Evolutionary conservation across 2,113 vertebrate species (phyloP), one percentile per base, ranked within the genome.

Genomic region (Microtus ochrogaster): DNA sequence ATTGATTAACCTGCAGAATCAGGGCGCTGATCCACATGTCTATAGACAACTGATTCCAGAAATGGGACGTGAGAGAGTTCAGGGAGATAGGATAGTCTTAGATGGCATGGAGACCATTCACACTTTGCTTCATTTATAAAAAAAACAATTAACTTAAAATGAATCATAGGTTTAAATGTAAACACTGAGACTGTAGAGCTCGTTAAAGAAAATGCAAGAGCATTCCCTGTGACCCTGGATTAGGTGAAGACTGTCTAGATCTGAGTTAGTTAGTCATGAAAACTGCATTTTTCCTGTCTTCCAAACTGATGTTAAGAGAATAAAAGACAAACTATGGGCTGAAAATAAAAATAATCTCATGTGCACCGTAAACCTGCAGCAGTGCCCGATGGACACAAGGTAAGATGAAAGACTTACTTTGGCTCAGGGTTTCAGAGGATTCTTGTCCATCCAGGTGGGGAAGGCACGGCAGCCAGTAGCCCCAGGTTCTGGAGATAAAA

Each of bases 141-240:
- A 95, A 74, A 19, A 58, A 61, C n/a, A 26, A 8, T 95, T 55
- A 90, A 89, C 17, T 92, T 28, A 79, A 88, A 93, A 83, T 90
- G 52, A 92, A 78, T 78, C 11, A 16, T 77, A 86, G 16, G 41
- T 88, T 17, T 88, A 92, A 88, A 88, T 55, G 22, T 52, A 95
- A 91, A 92, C 74, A 82, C 7, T 49, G n/a, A 84, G 66, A 95
- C 63, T 84, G 47, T 55, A 82, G 81, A 87, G 72, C 7, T 76
- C 68, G 16, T 61, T 68, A 30, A 68, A 79, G 30, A 85, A 44
- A 91, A 92, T 82, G 44, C 12, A 55, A 44, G 24, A 76, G 9
- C 85, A 92, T 81, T 68, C 22, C 70, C 85, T 16, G 24, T 82
- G 30, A 81, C 24, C 65, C 92, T 91, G 82, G 19, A 5, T 81